Conservation (phyloP, 2,113 vertebrate species). For the Pyxicephalus adspersus region DNA sequence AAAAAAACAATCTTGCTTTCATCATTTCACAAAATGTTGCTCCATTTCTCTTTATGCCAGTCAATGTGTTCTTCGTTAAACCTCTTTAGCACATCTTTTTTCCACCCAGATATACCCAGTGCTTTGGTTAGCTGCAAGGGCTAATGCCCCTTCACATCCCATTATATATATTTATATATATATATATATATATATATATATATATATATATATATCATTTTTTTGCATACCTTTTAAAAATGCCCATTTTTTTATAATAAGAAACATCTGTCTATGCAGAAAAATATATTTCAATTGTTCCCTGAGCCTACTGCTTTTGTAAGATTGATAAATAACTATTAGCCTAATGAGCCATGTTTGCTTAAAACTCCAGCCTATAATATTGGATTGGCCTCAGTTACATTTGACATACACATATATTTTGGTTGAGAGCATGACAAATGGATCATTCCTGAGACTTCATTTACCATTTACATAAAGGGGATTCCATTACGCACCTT, state of each 20-base stretch:
- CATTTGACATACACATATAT: conserved; percentile 44
- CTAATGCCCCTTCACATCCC: background rate
- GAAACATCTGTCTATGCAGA: background rate
- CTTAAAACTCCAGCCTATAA: conserved; percentile 39
- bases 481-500: conserved; percentile 5
- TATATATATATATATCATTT: background rate
- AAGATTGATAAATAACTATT: conserved; percentile 42
- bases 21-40: too few relatives aligned
- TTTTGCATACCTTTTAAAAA: background rate
- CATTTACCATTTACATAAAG: conserved; percentile 23
- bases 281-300: conserved; percentile 5
- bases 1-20: too few relatives aligned
- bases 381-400: conserved; percentile 46
- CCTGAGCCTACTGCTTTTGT: conserved; percentile 11
- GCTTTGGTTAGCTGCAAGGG: too few relatives aligned
- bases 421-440: conserved; percentile 28
- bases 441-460: conserved; percentile 40
- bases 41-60: too few relatives aligned
- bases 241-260: background rate
- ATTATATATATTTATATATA: background rate
- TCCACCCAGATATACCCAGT: too few relatives aligned
- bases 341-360: conserved; percentile 35
- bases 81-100: too few relatives aligned
- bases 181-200: conserved; percentile 1
- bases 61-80: too few relatives aligned